Conservation (phyloP, 2,113 vertebrate species). For the Plestiodon gilberti region DNA sequence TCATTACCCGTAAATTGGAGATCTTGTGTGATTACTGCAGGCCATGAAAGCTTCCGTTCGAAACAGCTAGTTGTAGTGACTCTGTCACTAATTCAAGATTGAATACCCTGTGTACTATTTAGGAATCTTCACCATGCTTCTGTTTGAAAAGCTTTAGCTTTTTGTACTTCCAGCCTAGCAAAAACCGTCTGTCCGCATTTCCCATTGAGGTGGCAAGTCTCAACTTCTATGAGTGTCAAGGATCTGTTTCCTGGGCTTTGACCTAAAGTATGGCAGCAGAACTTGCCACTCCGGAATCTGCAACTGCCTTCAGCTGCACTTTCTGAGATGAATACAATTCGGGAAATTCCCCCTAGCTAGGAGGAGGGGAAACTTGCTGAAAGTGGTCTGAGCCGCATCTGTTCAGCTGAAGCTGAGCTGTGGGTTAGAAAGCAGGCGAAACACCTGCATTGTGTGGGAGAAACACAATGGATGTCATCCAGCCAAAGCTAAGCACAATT, state of each 20-base stretch:
- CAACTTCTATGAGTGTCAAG: accelerated
- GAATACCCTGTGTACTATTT: background rate
- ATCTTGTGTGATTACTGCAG: no score
- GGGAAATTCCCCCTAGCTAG: background rate
- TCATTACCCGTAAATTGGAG: no score
- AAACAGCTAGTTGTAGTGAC: background rate
- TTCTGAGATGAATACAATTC: background rate
- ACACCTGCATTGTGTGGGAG: background rate
- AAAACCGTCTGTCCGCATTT: background rate
- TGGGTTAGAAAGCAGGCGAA: background rate
- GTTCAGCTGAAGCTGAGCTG: background rate
- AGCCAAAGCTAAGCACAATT: background rate
- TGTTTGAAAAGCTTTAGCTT: background rate
- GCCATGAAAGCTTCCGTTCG: no score
- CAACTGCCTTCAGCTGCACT: background rate
- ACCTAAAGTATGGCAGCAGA: background rate
- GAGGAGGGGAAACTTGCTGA: background rate
- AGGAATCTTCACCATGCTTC: background rate
- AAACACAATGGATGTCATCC: no score
- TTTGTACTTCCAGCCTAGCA: background rate
- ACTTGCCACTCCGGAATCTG: background rate
- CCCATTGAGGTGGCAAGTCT: background rate
- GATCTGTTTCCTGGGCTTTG: background rate
- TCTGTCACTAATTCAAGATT: background rate
- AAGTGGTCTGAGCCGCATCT: conserved; percentile 34